Conservation (phyloP, 1,140 invertebrate species). For the Potamilus streckersoni region DNA sequence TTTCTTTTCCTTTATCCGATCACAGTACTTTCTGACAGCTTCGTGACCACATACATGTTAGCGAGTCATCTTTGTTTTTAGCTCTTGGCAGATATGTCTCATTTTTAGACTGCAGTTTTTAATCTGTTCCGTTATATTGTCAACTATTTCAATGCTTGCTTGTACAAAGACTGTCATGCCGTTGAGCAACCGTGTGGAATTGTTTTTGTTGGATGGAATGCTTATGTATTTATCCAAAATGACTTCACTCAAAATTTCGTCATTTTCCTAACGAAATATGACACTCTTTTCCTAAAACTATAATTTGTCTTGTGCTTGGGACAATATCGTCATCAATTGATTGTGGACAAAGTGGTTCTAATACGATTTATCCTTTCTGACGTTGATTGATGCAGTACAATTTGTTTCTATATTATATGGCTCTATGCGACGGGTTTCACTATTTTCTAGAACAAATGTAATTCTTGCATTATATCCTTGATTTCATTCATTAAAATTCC, state of each 20-base stretch:
- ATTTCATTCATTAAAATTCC: too few relatives aligned
- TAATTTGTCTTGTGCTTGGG: neutral
- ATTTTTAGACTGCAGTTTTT: neutral
- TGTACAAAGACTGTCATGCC: too few relatives aligned
- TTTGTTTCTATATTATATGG: neutral
- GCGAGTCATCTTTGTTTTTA: slow-evolving; percentile 4
- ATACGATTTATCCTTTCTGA: neutral
- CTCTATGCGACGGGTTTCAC: neutral
- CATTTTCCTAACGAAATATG: neutral
- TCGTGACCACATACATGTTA: neutral
- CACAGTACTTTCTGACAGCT: neutral
- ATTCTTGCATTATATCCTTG: too few relatives aligned
- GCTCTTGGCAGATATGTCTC: neutral
- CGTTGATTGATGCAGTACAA: neutral
- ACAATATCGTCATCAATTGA: neutral
- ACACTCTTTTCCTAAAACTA: slow-evolving; percentile 2
- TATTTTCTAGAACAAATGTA: neutral
- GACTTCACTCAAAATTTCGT: neutral
- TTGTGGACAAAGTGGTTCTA: slow-evolving; percentile 3
- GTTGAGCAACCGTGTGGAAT: too few relatives aligned
- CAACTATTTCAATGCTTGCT: neutral
- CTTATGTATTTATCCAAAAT: slow-evolving; percentile 1
- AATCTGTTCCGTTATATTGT: neutral
- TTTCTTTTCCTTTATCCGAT: too few relatives aligned
- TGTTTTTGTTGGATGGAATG: neutral